Evolutionary conservation across 2,797 vertebrate species (phyloP).

Genomic region (Acanthis flammea): DNA sequence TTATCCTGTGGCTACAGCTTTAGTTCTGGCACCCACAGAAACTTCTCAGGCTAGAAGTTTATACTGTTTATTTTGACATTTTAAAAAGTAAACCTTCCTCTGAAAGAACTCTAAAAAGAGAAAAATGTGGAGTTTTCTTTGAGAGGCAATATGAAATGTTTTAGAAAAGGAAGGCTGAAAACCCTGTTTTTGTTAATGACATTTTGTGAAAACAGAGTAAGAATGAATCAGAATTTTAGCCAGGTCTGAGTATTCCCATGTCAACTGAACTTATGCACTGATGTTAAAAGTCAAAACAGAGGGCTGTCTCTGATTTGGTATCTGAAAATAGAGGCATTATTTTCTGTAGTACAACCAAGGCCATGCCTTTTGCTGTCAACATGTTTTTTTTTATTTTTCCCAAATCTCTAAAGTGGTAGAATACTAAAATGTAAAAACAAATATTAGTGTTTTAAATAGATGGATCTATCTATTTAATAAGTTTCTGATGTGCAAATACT

Average conservation of each 20-base stretch:
- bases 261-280: background rate
- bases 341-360: background rate
- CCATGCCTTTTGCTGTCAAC: background rate
- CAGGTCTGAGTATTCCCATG: background rate
- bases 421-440: background rate
- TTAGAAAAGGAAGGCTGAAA: background rate
- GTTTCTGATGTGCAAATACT: background rate
- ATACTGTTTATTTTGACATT: slow-evolving; percentile 3
- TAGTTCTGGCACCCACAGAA: background rate
- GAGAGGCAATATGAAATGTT: background rate
- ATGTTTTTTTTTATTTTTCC: background rate
- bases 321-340: background rate
- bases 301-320: background rate
- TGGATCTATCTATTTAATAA: background rate
- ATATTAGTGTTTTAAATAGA: background rate
- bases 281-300: background rate
- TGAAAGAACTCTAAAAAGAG: background rate
- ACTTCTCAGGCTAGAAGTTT: background rate
- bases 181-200: background rate
- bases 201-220: background rate
- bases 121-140: background rate
- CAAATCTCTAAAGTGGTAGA: background rate
- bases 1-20: background rate
- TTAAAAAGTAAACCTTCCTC: background rate
- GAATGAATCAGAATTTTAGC: background rate